Evolutionary conservation across 2,888 invertebrate species (phyloP).

Genomic region (Agapetus fuscipes): DNA sequence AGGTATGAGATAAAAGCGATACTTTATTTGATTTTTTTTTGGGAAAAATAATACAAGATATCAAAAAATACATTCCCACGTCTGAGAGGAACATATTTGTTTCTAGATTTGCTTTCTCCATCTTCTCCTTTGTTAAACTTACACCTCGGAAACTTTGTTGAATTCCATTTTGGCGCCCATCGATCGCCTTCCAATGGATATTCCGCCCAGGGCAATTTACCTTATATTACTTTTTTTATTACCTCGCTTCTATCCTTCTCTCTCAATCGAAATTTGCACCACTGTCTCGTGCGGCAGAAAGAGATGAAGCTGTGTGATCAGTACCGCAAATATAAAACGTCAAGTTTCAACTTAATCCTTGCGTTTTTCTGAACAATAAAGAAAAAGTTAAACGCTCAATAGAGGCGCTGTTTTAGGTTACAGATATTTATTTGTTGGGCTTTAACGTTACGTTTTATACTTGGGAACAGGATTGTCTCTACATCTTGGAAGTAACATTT

Average conservation of each 20-base stretch:
- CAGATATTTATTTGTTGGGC: too few relatives aligned
- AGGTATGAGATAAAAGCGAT: too few relatives aligned
- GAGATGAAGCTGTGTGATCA: conserved; percentile 4
- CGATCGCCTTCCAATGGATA: conserved; percentile 21
- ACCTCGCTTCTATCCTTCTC: conserved; percentile 8
- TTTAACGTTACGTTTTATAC: too few relatives aligned
- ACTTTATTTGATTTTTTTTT: too few relatives aligned
- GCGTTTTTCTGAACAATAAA: too few relatives aligned
- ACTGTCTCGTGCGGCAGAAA: conserved; percentile 1
- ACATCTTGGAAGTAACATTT: conserved; percentile 6
- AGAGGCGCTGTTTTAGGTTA: too few relatives aligned
- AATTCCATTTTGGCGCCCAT: conserved; percentile 14
- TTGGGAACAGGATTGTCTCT: conserved; percentile 5
- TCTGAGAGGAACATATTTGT: too few relatives aligned
- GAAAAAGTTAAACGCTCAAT: too few relatives aligned
- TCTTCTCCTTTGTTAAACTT: not conserved
- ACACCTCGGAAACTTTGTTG: not conserved
- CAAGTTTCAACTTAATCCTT: too few relatives aligned
- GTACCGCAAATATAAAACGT: too few relatives aligned
- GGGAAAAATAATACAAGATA: too few relatives aligned
- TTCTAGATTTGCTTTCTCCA: too few relatives aligned
- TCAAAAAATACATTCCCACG: not conserved
- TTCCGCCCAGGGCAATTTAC: conserved; percentile 19
- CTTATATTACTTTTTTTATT: conserved; percentile 22
- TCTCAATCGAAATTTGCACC: conserved; percentile 7